These are phyloP conservation scores for Meloidogyne exigua DNA, from an alignment of 1,140 invertebrate species.

Conservation along the genomic window DNA sequence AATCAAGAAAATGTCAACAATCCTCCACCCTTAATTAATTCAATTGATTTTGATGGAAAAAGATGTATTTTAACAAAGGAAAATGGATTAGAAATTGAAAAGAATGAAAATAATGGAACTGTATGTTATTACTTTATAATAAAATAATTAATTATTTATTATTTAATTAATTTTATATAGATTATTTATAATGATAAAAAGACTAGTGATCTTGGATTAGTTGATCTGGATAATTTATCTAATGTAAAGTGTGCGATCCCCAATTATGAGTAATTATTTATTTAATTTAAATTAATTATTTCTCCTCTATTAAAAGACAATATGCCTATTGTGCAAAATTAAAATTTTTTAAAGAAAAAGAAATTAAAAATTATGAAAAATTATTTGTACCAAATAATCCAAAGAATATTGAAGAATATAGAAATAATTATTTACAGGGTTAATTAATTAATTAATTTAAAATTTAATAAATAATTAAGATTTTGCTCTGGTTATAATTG, in stretches of 20 bases:
- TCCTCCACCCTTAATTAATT: too few relatives aligned
- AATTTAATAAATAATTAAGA: neutral
- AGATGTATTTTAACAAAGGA: neutral
- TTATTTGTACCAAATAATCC: neutral
- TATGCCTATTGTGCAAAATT: neutral
- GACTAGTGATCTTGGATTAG: neutral
- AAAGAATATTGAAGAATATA: neutral
- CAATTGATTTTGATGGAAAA: neutral
- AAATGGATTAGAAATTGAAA: slow-evolving; percentile 1
- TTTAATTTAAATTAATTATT: neutral
- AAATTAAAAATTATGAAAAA: too few relatives aligned
- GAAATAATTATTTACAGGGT: neutral
- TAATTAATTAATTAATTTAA: neutral
- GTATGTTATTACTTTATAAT: neutral
- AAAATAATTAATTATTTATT: neutral
- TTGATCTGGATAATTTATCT: neutral
- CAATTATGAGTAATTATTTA: neutral
- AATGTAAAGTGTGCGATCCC: neutral
- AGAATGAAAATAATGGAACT: neutral
- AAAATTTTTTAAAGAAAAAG: neutral
- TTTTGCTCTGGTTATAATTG: neutral
- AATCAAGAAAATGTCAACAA: neutral
- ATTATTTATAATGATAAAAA: neutral
- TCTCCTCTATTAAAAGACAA: neutral
- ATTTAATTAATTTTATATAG: neutral